Percentiles rank a stretch among this genome's conserved stretches.
phyloP scores from a whole-genome alignment of 2,888 invertebrate species.

The Steromphala cineraria region DNA sequence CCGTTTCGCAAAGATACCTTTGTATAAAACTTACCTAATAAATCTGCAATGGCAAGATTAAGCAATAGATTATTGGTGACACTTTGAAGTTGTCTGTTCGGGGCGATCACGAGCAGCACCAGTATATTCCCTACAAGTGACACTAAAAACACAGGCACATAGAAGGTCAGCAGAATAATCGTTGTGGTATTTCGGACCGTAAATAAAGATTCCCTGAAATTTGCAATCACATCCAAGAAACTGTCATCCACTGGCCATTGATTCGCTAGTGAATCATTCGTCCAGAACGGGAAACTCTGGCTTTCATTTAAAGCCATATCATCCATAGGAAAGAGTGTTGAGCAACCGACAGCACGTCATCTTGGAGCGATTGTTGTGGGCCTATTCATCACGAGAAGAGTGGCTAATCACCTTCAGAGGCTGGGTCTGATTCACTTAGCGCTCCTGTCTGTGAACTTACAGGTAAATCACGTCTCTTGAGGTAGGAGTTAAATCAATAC shows the following conservation, averaged over 20 bases:
- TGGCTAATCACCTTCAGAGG: no score
- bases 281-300: slow-evolving; percentile 1
- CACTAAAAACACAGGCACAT: slow-evolving; percentile 58
- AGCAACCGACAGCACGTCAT: no score
- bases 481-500: no score
- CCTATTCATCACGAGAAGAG: no score
- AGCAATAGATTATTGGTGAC: slow-evolving; percentile 68
- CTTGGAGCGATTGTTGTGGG: no score
- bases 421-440: no score
- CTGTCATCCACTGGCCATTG: slow-evolving; percentile 13
- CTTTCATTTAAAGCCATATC: background rate
- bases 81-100: slow-evolving; percentile 60
- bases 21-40: slow-evolving; percentile 56
- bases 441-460: no score
- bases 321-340: no score
- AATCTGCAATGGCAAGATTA: slow-evolving; percentile 65
- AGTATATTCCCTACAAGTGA: slow-evolving; percentile 62
- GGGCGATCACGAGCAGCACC: slow-evolving; percentile 59
- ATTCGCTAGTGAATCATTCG: background rate
- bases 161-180: slow-evolving; percentile 54
- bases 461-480: no score
- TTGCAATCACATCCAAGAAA: slow-evolving; percentile 32
- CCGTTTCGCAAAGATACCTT: no score
- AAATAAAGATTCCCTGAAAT: slow-evolving; percentile 45
- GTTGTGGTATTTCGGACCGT: slow-evolving; percentile 54